Evolutionary conservation across 2,888 invertebrate genomes (phyloP), one percentile per base, ranked within the genome.

Genomic region (Tuberolachnus salignus): DNA sequence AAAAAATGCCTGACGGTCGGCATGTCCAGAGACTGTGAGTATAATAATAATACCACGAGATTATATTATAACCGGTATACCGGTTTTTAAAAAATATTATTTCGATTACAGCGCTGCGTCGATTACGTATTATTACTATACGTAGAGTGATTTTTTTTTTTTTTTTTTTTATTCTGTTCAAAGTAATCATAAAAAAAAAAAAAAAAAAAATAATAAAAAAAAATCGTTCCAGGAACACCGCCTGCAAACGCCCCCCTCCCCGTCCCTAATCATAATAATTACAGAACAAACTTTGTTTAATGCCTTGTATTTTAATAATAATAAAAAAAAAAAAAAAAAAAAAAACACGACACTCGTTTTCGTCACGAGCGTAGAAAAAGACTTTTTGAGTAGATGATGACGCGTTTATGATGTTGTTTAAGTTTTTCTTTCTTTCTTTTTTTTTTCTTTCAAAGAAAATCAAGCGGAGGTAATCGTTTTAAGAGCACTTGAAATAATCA

Each of bases 11-110:
- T 97, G 81, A 92, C 95, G 55, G 96, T 96, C 84, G 97, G 97
- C 86, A 97, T 97, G 97, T 95, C 95, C 86, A 91, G 95, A 85
- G 97, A 97, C 87, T 96, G 97, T 97, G 87, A 94, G 95, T 94
- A 87, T 34, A 34, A 34, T 34, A 34, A 34, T 34, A n/a, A 34
- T 34, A 34, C 3, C 80, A 78, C 53, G 19, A 8, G 11, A 3
- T 51, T n/a, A 53, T 16, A 53, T 19, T n/a, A 6, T 34, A 53
- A 4, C 6, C 19, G 6, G 6, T 34, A 34, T 34, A 34, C 34
- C 34, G 3, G 34, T 34, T 34, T 34, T 34, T 34, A 4, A 4
- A 4, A 4, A 34, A 34, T 34, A 34, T 34, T 34, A 6, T 34
- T 34, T 34, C 34, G 34, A 34, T 34, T 34, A 4, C 3, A 3